Conservation (phyloP, 1,140 invertebrate species). For the Danaus plexippus region DNA sequence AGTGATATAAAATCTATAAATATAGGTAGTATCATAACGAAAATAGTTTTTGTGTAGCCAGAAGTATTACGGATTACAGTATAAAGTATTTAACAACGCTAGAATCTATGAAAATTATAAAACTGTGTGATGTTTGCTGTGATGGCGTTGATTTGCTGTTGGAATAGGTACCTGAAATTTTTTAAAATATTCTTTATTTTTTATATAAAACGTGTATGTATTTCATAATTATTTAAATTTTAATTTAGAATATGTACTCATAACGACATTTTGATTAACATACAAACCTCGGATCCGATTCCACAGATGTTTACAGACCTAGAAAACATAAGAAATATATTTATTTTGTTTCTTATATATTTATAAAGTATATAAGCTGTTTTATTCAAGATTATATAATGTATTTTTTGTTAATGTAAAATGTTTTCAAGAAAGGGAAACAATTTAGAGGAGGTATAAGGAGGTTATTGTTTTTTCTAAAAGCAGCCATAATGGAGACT, state of each 20-base stretch:
- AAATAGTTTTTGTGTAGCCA: conserved; percentile 25
- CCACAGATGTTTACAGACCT: conserved; percentile 59
- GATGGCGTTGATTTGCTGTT: conserved; percentile 24
- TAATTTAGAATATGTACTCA: background rate
- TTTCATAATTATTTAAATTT: background rate
- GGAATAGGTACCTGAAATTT: conserved; percentile 37
- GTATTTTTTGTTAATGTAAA: no score
- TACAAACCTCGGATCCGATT: conserved; percentile 37
- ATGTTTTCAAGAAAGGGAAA: no score
- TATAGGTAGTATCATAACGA: conserved; percentile 25
- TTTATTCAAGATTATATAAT: no score
- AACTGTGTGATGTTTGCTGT: conserved; percentile 10
- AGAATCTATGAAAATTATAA: conserved; percentile 32
- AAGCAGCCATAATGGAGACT: no score
- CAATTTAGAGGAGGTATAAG: conserved; percentile 6
- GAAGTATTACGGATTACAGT: conserved; percentile 25
- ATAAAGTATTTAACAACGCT: conserved; percentile 38
- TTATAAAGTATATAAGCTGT: no score
- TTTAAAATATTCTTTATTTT: conserved; percentile 1
- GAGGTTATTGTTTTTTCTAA: background rate
- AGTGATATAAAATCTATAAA: conserved; percentile 45
- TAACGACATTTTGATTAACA: conserved; percentile 5
- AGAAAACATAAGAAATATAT: conserved; percentile 43
- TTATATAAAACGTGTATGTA: background rate
- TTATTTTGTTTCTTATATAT: conserved; percentile 1